Evolutionary conservation across 2,888 invertebrate genomes (phyloP).

Genomic region (Antheraea assamensis): DNA sequence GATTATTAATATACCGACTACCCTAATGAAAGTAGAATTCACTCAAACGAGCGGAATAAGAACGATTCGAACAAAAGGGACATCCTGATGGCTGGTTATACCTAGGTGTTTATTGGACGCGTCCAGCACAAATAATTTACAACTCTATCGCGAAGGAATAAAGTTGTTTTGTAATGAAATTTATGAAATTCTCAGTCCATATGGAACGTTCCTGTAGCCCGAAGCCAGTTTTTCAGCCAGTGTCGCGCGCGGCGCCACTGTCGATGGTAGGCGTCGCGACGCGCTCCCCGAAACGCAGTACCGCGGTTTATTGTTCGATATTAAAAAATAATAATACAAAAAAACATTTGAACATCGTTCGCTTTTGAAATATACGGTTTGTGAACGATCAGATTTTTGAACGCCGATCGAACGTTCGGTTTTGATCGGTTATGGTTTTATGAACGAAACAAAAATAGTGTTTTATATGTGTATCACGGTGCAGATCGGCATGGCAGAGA

Average conservation of each 20-base stretch:
- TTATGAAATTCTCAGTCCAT: slow-evolving; percentile 42
- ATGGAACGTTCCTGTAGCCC: slow-evolving; percentile 63
- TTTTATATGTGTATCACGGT: slow-evolving; percentile 67
- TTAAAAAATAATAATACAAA: slow-evolving; percentile 39
- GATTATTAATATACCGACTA: slow-evolving; percentile 42
- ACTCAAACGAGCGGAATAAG: slow-evolving; percentile 64
- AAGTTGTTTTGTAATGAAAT: slow-evolving; percentile 36
- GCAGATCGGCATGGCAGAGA: slow-evolving; percentile 64
- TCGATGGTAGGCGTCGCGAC: slow-evolving; percentile 71
- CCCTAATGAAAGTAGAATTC: slow-evolving; percentile 63
- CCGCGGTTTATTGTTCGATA: slow-evolving; percentile 51
- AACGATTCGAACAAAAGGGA: slow-evolving; percentile 72
- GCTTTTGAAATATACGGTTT: slow-evolving; percentile 10
- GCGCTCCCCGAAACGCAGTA: slow-evolving; percentile 49
- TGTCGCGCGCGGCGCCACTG: slow-evolving; percentile 78
- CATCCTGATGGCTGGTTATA: slow-evolving; percentile 60
- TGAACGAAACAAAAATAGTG: slow-evolving; percentile 71
- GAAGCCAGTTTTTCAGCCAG: slow-evolving; percentile 65
- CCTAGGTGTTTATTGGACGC: slow-evolving; percentile 29
- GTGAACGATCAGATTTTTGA: slow-evolving; percentile 20
- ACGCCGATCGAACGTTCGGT: slow-evolving; percentile 24
- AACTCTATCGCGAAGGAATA: slow-evolving; percentile 40
- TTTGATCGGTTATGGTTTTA: slow-evolving; percentile 49
- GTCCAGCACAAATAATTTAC: slow-evolving; percentile 25
- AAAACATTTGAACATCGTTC: slow-evolving; percentile 21